A percentile compares a stretch with the other conserved stretches of the same genome.
phyloP scores from a whole-genome alignment of 2,888 invertebrate genomes.

The Drosophila pegasa region DNA sequence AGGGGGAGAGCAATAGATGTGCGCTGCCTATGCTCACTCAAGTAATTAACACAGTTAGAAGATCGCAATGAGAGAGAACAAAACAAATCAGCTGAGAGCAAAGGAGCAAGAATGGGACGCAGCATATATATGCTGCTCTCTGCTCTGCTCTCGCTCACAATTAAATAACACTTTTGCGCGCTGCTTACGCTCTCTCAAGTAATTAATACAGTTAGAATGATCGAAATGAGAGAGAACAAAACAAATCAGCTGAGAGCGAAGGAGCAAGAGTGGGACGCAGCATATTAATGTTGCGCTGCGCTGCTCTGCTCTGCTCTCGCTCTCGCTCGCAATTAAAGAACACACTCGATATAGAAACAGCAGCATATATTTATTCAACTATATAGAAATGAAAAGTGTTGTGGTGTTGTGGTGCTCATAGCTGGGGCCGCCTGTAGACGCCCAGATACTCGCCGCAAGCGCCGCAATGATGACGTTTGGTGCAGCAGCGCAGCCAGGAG shows the following conservation, averaged over 20 bases:
- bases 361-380: conserved; percentile 25
- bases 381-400: background rate
- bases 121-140: background rate
- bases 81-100: background rate
- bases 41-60: too few species aligned
- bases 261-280: background rate
- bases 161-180: too few species aligned
- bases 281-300: too few species aligned
- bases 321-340: conserved; percentile 3
- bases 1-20: too few species aligned
- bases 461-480: conserved; percentile 81
- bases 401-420: conserved; percentile 57
- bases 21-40: too few species aligned
- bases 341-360: conserved; percentile 10
- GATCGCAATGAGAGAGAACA: too few species aligned
- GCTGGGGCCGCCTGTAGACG: conserved; percentile 82
- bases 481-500: conserved; percentile 72
- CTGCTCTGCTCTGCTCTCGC: background rate
- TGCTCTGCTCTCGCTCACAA: background rate
- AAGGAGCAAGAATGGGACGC: background rate
- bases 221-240: background rate
- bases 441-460: conserved; percentile 83
- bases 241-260: background rate
- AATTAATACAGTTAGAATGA: background rate
- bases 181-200: too few species aligned